Base-by-base conservation (phyloP, 2,113 vertebrate genomes). In the Raja brachyura region DNA sequence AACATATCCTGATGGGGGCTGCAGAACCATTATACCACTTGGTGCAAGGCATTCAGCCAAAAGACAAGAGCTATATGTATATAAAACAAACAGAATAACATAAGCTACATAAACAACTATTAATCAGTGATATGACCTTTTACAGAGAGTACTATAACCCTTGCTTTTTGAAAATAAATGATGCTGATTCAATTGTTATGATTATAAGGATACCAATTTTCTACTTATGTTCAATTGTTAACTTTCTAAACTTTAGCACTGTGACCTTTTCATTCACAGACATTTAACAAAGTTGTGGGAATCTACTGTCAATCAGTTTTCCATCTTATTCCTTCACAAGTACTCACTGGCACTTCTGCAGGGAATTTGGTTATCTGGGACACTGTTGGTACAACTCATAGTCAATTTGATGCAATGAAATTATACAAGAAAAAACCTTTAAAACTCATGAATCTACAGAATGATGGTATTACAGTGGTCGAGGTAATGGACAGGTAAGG, bases 311-410 rank as follows among this genome's bases (percentile, higher is more conserved):
- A 97, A 95, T 97, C 98, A 0, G 93, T 96, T 94, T 99, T 99
- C 93, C 97, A 98, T 90, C 96, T 95, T 77, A 95, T 94, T 73
- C 85, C 94, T 1, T 83, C 86, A 0, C 96, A 96, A 94, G 94
- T 97, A 5, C 95, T 99, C 7, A 97, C 97, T 0, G 96, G 94
- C 20, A 97, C 97, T 0, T 94, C 90, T 0, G 95, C 95, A 0
- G 97, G 98, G 74, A 97, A 96, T 93, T 39, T 99, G 93, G 95
- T 98, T 86, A 93, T 98, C 93, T 99, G 98, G 98, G 96, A 96
- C 0, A 4, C 94, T 0, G 77, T 22, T 0, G 2, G 93, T 0
- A 94, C 94, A 0, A 28, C 11, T 0, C 74, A 25, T 28, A 4
- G 28, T 0, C 93, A 94, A 0, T 0, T 93, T 79, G 59, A 94